These are phyloP conservation scores for Cranoglanis bouderius DNA, from an alignment of 2,113 vertebrate species.

Conservation along the genomic window DNA sequence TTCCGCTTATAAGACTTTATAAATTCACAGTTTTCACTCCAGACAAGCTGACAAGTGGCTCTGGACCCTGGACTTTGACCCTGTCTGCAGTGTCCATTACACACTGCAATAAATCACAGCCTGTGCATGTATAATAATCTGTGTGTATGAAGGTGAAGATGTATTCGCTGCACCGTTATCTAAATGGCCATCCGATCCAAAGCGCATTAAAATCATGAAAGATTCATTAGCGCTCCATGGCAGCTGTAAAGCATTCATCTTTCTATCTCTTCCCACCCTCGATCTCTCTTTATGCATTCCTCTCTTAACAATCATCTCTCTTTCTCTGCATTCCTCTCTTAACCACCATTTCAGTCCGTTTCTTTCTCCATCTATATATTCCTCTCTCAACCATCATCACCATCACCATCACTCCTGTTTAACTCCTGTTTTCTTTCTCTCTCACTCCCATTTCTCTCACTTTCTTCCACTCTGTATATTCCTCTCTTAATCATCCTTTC, in stretches of 20 bases:
- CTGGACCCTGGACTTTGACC: background rate
- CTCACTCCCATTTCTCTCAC: background rate
- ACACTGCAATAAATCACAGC: background rate
- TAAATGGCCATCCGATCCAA: background rate
- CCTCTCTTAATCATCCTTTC: constrained; percentile 5
- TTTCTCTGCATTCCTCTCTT: background rate
- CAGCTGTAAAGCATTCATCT: background rate
- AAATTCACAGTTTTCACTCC: background rate
- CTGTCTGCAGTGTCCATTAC: background rate
- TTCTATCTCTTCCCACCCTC: background rate
- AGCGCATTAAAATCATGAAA: constrained; percentile 1
- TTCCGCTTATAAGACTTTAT: background rate
- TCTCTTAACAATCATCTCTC: background rate
- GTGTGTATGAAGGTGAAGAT: background rate
- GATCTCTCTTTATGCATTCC: background rate
- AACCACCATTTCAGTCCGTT: background rate
- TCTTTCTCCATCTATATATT: background rate
- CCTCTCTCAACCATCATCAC: background rate
- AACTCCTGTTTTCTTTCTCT: background rate
- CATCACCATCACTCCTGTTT: background rate
- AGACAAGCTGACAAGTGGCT: background rate
- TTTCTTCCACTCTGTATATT: background rate
- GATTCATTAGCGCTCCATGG: constrained; percentile 16
- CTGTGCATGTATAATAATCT: background rate
- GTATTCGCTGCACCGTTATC: background rate